Percentiles rank a stretch among this genome's conserved stretches.
Conservation (phyloP, 2,888 invertebrate species). For the Aricia artaxerxes region DNA sequence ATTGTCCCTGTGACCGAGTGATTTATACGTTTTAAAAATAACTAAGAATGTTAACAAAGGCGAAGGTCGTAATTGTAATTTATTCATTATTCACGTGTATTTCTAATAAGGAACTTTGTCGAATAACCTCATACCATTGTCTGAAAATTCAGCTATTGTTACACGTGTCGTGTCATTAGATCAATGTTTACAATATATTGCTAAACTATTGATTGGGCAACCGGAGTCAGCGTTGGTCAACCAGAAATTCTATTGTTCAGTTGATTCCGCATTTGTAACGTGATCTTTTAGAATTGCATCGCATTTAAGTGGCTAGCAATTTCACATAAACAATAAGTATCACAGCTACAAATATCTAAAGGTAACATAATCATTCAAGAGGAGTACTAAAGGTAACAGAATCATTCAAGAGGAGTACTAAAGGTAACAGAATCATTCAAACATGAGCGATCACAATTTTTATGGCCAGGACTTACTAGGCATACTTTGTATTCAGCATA, state of each 20-base stretch:
- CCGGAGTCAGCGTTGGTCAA: not conserved
- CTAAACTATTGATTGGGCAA: conserved; percentile 8
- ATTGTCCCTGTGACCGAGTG: not conserved
- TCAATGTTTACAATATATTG: conserved; percentile 28
- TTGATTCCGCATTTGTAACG: conserved; percentile 2
- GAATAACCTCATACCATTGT: conserved; percentile 26
- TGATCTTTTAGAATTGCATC: conserved; percentile 9
- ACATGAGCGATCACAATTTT: not conserved
- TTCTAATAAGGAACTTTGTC: conserved; percentile 21
- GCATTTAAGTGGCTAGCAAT: not conserved
- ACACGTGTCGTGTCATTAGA: conserved; percentile 27
- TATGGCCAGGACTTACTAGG: not conserved
- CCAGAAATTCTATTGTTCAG: conserved; percentile 23
- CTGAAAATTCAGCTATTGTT: conserved; percentile 15
- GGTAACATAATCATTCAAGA: not conserved
- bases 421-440: not conserved
- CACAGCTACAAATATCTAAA: not conserved
- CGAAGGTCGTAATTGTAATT: conserved; percentile 15
- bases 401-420: not conserved
- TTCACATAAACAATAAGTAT: not conserved
- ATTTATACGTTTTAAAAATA: conserved; percentile 20
- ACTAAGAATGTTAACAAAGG: conserved; percentile 20
- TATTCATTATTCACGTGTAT: conserved; percentile 19
- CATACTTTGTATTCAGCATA: not conserved
- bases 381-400: not conserved